phyloP scores from a whole-genome alignment of 2,888 invertebrate species.

The Eilema depressum region DNA sequence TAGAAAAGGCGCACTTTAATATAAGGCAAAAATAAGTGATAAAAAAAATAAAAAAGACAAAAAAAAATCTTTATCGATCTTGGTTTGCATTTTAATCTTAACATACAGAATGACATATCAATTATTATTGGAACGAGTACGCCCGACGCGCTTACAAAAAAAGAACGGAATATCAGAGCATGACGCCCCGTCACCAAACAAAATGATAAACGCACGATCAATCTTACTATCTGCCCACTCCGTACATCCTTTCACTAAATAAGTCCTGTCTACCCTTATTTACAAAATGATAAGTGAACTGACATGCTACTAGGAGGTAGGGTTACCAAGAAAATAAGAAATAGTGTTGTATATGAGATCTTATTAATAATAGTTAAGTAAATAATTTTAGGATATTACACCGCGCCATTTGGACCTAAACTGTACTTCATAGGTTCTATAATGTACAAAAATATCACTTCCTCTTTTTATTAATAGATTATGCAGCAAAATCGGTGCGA shows the following conservation, averaged over 20 bases:
- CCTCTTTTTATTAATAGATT: too few species aligned
- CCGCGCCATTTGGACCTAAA: not conserved
- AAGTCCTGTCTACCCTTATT: conserved; percentile 48
- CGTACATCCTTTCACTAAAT: conserved; percentile 40
- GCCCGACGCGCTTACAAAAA: conserved; percentile 16
- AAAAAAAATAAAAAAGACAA: too few species aligned
- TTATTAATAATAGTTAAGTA: not conserved
- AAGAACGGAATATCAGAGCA: conserved; percentile 21
- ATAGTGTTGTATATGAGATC: not conserved
- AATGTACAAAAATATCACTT: too few species aligned
- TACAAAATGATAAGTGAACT: conserved; percentile 53
- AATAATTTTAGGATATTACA: not conserved
- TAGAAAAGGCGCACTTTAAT: too few species aligned
- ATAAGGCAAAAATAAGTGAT: too few species aligned
- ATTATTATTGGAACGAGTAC: conserved; percentile 8
- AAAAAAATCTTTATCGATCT: not conserved
- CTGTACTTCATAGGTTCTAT: not conserved
- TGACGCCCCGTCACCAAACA: conserved; percentile 38
- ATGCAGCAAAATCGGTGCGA: too few species aligned
- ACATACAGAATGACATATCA: conserved; percentile 10
- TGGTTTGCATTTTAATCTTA: not conserved
- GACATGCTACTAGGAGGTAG: conserved; percentile 40
- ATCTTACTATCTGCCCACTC: conserved; percentile 37
- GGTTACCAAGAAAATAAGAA: conserved; percentile 14
- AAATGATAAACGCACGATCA: conserved; percentile 49